A percentile compares a stretch with the other conserved stretches of the same genome.
phyloP scores from a whole-genome alignment of 2,888 invertebrate genomes.

The Apodemia zela region DNA sequence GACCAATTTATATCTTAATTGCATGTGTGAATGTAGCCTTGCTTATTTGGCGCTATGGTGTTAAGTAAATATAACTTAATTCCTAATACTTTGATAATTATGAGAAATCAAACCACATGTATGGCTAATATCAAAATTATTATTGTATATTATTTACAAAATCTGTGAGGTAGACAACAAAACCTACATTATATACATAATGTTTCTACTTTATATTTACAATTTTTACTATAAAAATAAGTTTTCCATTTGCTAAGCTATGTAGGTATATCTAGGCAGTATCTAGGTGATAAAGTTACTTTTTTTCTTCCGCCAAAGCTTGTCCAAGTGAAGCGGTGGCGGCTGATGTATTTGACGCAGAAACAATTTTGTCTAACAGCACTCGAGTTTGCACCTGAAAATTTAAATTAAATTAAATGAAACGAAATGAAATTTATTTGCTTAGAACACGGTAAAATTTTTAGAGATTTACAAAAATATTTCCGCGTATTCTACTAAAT shows the following conservation, averaged over 20 bases:
- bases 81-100: not conserved
- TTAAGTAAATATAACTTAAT: no score
- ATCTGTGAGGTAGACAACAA: conserved; percentile 13
- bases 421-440: no score
- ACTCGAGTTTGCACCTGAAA: conserved; percentile 61
- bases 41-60: no score
- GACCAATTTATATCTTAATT: no score
- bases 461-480: no score
- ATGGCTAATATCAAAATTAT: conserved; percentile 4
- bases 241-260: conserved; percentile 4
- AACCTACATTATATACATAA: conserved; percentile 14
- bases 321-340: conserved; percentile 71
- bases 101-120: not conserved
- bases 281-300: conserved; percentile 44
- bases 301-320: conserved; percentile 62
- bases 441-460: no score
- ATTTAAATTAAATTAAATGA: no score
- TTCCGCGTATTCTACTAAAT: no score
- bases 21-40: no score
- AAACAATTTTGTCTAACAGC: conserved; percentile 64
- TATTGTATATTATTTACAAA: conserved; percentile 17
- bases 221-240: conserved; percentile 26
- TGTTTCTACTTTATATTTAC: conserved; percentile 16
- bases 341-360: conserved; percentile 58
- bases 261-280: no score